Conservation (phyloP, 2,797 vertebrate species). For the Mus minutoides region DNA sequence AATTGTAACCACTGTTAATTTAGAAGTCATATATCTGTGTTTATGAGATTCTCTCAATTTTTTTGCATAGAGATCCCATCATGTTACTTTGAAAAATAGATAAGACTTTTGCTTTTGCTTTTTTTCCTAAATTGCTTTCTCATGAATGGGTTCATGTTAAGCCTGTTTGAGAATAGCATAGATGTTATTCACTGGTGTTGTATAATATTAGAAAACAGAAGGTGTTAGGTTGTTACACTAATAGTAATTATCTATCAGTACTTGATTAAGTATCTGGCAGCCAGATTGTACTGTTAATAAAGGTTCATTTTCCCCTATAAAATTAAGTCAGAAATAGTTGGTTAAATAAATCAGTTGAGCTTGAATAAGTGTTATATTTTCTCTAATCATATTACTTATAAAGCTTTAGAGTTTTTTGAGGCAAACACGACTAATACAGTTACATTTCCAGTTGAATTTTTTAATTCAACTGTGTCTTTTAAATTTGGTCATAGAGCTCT, state of each 20-base stretch:
- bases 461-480: neutral
- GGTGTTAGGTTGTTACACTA: neutral
- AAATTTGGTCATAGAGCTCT: neutral
- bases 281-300: neutral
- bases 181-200: neutral
- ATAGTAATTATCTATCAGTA: neutral
- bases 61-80: neutral
- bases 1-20: neutral
- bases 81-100: neutral
- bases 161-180: neutral
- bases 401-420: neutral
- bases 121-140: neutral
- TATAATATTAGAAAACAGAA: neutral
- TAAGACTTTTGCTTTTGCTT: neutral
- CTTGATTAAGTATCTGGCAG: neutral
- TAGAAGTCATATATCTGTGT: neutral
- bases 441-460: neutral
- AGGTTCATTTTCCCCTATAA: neutral
- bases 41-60: neutral
- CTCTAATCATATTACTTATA: neutral
- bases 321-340: constrained; percentile 33
- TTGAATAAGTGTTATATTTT: neutral
- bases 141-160: neutral
- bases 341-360: neutral
- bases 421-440: neutral